These are phyloP conservation scores for Polydrusus tereticollis DNA, from an alignment of 2,888 invertebrate genomes.

Conservation along the genomic window DNA sequence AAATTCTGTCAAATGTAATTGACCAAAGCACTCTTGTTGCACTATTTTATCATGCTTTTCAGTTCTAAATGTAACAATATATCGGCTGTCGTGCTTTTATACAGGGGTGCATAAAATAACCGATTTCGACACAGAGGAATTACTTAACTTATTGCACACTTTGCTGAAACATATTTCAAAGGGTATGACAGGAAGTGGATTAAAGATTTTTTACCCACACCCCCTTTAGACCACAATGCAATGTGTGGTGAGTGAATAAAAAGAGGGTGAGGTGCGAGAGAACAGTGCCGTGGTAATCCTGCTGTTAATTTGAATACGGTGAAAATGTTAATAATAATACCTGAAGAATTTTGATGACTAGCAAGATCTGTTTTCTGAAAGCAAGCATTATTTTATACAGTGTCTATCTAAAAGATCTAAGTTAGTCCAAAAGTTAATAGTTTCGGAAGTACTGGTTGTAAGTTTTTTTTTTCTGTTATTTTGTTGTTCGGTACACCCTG, in stretches of 20 bases:
- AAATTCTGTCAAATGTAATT: slow-evolving; percentile 13
- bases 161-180: slow-evolving; percentile 43
- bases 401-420: too few relatives aligned
- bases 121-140: slow-evolving; percentile 31
- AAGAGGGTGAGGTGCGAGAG: background rate
- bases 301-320: too few relatives aligned
- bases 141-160: slow-evolving; percentile 43
- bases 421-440: too few relatives aligned
- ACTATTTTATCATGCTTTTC: slow-evolving; percentile 6
- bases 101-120: slow-evolving; percentile 40
- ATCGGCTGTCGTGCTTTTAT: background rate
- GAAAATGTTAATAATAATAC: too few relatives aligned
- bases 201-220: slow-evolving; percentile 31
- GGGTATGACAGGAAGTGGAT: slow-evolving; percentile 45
- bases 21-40: slow-evolving; percentile 3
- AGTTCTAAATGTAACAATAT: slow-evolving; percentile 13
- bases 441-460: too few relatives aligned
- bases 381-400: too few relatives aligned
- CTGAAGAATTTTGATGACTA: too few relatives aligned
- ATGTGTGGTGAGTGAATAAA: slow-evolving; percentile 18
- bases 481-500: too few relatives aligned
- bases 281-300: slow-evolving; percentile 13
- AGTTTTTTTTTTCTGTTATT: too few relatives aligned
- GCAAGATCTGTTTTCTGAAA: too few relatives aligned
- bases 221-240: slow-evolving; percentile 21